These are phyloP conservation scores for Pardalotus punctatus DNA, from an alignment of 2,113 vertebrate genomes.

Conservation along the genomic window DNA sequence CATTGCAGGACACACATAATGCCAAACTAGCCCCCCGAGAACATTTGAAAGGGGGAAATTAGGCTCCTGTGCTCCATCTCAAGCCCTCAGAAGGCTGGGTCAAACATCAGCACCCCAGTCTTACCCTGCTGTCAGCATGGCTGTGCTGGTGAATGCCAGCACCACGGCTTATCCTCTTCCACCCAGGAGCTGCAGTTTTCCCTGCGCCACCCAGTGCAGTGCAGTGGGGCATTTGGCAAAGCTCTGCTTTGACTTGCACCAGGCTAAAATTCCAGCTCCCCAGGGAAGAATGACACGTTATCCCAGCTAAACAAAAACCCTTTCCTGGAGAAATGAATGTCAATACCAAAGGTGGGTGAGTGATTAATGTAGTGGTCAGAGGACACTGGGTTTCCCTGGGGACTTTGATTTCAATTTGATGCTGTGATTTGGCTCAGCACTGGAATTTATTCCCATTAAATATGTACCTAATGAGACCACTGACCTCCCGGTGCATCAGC, in stretches of 20 bases:
- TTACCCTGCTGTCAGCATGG: neutral
- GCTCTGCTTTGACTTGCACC: neutral
- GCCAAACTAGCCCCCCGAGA: neutral
- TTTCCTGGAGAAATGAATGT: neutral
- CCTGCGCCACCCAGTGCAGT: neutral
- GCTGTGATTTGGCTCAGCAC: neutral
- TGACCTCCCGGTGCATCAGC: neutral
- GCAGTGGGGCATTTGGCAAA: neutral
- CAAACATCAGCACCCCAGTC: neutral
- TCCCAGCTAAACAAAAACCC: neutral
- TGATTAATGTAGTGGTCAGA: neutral
- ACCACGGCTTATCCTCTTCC: neutral
- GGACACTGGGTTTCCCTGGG: neutral
- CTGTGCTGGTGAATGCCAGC: neutral
- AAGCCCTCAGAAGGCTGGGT: neutral
- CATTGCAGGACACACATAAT: neutral
- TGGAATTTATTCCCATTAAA: neutral
- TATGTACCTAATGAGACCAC: neutral
- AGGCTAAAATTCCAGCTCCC: neutral
- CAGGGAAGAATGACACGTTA: neutral
- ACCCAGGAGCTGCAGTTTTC: neutral
- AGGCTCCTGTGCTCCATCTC: neutral
- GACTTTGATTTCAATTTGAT: neutral
- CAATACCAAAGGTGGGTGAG: neutral
- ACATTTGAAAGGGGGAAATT: neutral